A percentile compares a stretch with the other conserved stretches of the same genome.
phyloP scores from a whole-genome alignment of 2,113 vertebrate species.

The Trogon melanurus region DNA sequence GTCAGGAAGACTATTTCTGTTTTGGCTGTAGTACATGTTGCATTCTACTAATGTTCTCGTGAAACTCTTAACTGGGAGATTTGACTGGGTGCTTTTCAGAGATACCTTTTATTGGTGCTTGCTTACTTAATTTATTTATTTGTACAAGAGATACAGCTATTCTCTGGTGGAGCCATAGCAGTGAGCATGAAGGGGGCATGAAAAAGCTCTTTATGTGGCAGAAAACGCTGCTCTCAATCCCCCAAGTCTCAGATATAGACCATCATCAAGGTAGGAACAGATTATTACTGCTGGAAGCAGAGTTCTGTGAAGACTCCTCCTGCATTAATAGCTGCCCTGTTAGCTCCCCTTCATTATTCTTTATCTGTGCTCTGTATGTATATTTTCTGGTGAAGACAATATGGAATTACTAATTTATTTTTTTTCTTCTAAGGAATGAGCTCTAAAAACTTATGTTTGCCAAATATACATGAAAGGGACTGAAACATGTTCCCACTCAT shows the following conservation, averaged over 20 bases:
- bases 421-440: not conserved
- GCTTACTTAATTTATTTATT: not conserved
- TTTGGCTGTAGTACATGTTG: not conserved
- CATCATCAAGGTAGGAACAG: not conserved
- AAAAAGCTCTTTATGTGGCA: not conserved
- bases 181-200: not conserved
- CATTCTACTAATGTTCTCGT: not conserved
- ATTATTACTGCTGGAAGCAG: not conserved
- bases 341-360: not conserved
- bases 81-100: not conserved
- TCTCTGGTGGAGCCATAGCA: not conserved
- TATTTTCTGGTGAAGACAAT: not conserved
- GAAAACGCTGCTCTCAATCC: not conserved
- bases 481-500: not conserved
- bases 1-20: not conserved
- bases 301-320: not conserved
- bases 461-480: not conserved
- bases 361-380: not conserved
- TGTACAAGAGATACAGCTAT: not conserved
- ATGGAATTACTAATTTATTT: not conserved
- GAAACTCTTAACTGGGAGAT: not conserved
- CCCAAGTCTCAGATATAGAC: rapidly evolving
- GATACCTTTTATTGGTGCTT: not conserved
- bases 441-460: not conserved
- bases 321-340: not conserved